Conservation (phyloP, 1,140 invertebrate species). For the Drosophila obscura region DNA sequence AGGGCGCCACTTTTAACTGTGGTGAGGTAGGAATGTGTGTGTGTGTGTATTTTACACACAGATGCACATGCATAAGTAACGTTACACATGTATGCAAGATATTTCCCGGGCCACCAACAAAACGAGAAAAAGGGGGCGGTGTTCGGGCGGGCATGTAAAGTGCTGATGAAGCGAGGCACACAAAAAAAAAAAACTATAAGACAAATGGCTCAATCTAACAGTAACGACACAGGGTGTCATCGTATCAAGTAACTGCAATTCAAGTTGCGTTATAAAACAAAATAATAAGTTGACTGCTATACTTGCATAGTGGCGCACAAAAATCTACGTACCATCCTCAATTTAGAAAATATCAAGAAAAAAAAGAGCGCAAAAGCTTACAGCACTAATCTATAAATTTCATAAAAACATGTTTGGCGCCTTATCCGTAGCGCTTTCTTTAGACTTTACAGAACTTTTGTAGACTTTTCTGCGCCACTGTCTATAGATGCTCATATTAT, state of each 20-base stretch:
- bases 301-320: background rate
- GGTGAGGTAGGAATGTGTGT: conserved; percentile 73
- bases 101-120: conserved; percentile 47
- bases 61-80: conserved; percentile 6
- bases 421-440: no score
- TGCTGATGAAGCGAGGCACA: conserved; percentile 57
- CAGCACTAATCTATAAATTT: no score
- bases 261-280: conserved; percentile 13
- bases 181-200: conserved; percentile 24
- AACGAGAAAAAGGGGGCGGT: conserved; percentile 54
- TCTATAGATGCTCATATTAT: no score
- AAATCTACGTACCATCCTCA: background rate
- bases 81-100: background rate
- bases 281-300: conserved; percentile 5
- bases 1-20: conserved; percentile 78
- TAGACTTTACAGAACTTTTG: no score
- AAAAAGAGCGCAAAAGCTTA: no score
- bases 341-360: no score
- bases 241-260: conserved; percentile 41
- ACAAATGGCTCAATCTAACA: conserved; percentile 43
- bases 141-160: conserved; percentile 35
- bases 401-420: no score
- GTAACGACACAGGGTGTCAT: conserved; percentile 18
- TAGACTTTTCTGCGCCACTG: no score
- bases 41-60: conserved; percentile 37